Base-by-base conservation (phyloP, 2,797 vertebrate genomes). In the Eidolon dupreanum region DNA sequence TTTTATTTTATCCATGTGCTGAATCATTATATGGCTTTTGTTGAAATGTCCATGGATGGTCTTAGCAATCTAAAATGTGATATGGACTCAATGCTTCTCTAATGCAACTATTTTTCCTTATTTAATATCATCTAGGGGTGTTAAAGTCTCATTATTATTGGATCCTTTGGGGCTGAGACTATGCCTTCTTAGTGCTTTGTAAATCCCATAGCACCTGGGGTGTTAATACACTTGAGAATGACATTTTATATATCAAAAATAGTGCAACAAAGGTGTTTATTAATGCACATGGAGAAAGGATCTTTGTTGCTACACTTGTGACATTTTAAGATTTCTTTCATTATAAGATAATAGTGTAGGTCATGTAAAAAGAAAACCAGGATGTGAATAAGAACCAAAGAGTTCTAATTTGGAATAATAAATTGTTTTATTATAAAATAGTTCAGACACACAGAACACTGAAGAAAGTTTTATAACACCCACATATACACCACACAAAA, bases 1-100 rank as follows among this genome's bases (percentile, higher is more conserved):
- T 95, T 93, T 96, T 81, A 31, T 92, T 96, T 88, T 78, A 59
- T 88, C 87, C 86, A 57, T 36, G 75, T 65, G 55, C 22, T 96
- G 92, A 88, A 93, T 94, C 20, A 83, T 63, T 66, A 28, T 31
- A 78, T 86, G 79, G 77, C 61, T 96, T 84, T 79, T 75, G 24
- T 73, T 90, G 61, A 90, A 75, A 93, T 91, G 38, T 81, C 85
- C 77, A 61, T 11, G n/a, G 33, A 49, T 55, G 19, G 51, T 73
- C 95, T 95, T 93, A 88, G 38, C 6, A 73, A 88, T 82, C 31
- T 20, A 91, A 79, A n/a, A 43, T 55, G 28, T 36, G 65, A 59
- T 74, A 84, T 11, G 43, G 41, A 36, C 85, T 26, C 19, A 81
- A 82, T 61, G 1, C 33, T 26, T 89, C 24, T 85, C 24, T 87